Evolutionary conservation across 2,888 invertebrate genomes (phyloP).

Genomic region (Epinotia demarniana): DNA sequence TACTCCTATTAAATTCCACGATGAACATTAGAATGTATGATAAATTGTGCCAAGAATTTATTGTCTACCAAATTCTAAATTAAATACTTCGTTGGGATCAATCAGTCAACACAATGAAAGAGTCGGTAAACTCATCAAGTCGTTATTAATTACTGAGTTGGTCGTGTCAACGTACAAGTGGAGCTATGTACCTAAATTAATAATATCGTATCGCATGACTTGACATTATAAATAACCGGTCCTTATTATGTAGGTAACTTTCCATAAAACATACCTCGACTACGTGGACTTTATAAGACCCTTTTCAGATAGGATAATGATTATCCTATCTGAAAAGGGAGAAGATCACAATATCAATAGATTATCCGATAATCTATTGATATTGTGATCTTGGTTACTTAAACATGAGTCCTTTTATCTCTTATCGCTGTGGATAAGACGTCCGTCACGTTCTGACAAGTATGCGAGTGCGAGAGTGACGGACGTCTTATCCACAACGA

Average conservation of each 20-base stretch:
- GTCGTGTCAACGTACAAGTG: constrained; percentile 29
- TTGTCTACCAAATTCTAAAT: not conserved
- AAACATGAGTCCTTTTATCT: not conserved
- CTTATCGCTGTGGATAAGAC: no score
- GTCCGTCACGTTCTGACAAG: no score
- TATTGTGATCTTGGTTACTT: not conserved
- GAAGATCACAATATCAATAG: no score
- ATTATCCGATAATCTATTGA: not conserved
- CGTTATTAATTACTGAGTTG: constrained; percentile 37
- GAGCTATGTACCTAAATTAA: constrained; percentile 36
- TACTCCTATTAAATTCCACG: not conserved
- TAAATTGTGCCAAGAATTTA: not conserved
- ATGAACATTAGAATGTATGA: not conserved
- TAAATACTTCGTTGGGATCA: constrained; percentile 23
- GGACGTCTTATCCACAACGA: no score
- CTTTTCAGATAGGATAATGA: not conserved
- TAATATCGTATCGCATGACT: constrained; percentile 26
- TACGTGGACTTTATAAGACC: not conserved
- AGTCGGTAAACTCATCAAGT: constrained; percentile 39
- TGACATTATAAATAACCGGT: constrained; percentile 6
- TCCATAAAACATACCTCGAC: not conserved
- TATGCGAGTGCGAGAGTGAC: no score
- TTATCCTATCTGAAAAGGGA: no score
- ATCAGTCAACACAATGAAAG: constrained; percentile 31
- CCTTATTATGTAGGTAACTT: not conserved